Evolutionary conservation across 2,888 invertebrate species (phyloP), one percentile per base, ranked within the genome.

Genomic region (Oscheius onirici): DNA sequence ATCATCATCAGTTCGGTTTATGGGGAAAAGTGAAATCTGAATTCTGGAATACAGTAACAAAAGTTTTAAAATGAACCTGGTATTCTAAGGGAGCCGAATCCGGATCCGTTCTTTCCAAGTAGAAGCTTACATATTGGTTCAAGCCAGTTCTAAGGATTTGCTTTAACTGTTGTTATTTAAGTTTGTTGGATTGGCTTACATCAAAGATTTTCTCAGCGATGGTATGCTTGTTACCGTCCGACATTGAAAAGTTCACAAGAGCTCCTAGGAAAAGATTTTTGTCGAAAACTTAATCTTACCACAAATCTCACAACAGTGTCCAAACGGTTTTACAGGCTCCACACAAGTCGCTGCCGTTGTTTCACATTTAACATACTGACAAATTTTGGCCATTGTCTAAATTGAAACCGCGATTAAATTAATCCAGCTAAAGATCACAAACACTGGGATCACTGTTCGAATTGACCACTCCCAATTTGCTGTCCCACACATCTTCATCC

Each of bases 241-340:
- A 15, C n/a, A 43, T 58, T 10, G 58, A 22, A 1, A 58, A 41
- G 43, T 58, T 58, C 20, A 58, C 40, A 17, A 40, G 15, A 11
- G 58, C 58, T 58, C 58, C 58, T 58, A 20, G 24, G 5, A 3
- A 52, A 55, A 28, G n/a, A n/a, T 11, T 28, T 17, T 46, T 46
- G 20, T 46, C 5, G 11, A 11, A 58, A 41, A n/a, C 17, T 41
- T 3, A n/a, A 17, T 40, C 41, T 43, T 20, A 77, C 77, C 80
- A 60, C 80, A 81, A 26, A 76, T 52, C n/a, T 71, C 58, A 61
- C 80, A 81, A 60, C 80, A 81, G 65, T 79, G 79, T 10, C 80
- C 80, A 24, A 72, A 69, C 2, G 77, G 79, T 1, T 51, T 51
- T 17, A 81, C 73, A 1, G 67, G 66, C 1, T 75, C 54, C 17